A percentile compares a stretch with the other conserved stretches of the same genome.
Evolutionary conservation across 2,888 invertebrate species (phyloP).

Genomic region (Megaustenia siamemsis): DNA sequence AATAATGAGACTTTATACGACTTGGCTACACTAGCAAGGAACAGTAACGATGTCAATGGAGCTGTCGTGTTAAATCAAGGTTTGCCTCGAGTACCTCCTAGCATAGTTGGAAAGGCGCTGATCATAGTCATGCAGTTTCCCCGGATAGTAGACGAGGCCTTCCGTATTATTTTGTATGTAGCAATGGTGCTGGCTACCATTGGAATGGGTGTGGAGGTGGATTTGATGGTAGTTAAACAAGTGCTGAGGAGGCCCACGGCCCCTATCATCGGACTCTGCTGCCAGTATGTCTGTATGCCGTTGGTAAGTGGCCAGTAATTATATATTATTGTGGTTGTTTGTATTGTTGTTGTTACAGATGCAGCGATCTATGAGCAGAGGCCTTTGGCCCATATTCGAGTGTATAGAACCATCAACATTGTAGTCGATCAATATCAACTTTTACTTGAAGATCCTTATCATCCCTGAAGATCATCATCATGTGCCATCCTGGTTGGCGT

Average conservation of each 20-base stretch:
- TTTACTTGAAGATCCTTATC: no score
- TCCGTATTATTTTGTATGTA: constrained; percentile 74
- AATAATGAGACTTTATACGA: no score
- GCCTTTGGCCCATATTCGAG: no score
- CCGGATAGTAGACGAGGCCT: constrained; percentile 68
- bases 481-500: no score
- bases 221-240: constrained; percentile 77
- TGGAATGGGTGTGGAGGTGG: constrained; percentile 81
- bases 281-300: constrained; percentile 82
- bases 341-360: no score
- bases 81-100: not conserved
- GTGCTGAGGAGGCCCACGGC: constrained; percentile 81
- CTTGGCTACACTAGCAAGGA: not conserved
- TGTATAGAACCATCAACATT: no score
- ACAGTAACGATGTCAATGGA: not conserved
- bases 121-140: constrained; percentile 65
- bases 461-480: no score
- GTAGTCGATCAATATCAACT: no score
- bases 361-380: no score
- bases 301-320: constrained; percentile 81
- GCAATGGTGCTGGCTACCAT: constrained; percentile 79
- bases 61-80: not conserved
- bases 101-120: constrained; percentile 29
- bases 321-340: no score
- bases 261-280: constrained; percentile 81